Evolutionary conservation across 2,888 invertebrate genomes (phyloP).

Genomic region (Amblyteles armatorius): DNA sequence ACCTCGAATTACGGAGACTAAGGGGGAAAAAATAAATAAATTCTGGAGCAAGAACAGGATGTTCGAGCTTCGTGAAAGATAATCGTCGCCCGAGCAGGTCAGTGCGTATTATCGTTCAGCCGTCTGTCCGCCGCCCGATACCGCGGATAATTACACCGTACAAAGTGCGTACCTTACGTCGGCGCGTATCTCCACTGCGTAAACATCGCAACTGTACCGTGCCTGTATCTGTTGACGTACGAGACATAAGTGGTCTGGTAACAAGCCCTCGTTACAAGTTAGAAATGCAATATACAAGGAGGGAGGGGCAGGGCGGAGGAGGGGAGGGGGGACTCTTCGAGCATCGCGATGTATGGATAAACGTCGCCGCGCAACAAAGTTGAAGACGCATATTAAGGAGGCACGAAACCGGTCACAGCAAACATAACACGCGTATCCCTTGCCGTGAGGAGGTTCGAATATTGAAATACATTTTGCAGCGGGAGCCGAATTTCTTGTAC

Average conservation of each 20-base stretch:
- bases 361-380: constrained; percentile 52
- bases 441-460: neutral
- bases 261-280: constrained; percentile 69
- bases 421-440: neutral
- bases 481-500: neutral
- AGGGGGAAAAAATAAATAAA: neutral
- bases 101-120: constrained; percentile 5
- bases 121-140: constrained; percentile 51
- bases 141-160: constrained; percentile 50
- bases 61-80: constrained; percentile 26
- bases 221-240: constrained; percentile 29
- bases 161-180: constrained; percentile 16
- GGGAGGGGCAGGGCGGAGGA: neutral
- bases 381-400: constrained; percentile 53
- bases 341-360: constrained; percentile 46
- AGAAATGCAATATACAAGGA: constrained; percentile 60
- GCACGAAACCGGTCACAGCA: constrained; percentile 56
- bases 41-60: constrained; percentile 16
- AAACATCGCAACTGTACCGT: constrained; percentile 50
- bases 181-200: constrained; percentile 41
- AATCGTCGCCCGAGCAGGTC: constrained; percentile 45
- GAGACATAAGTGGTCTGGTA: constrained; percentile 67
- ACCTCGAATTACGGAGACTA: constrained; percentile 10
- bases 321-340: neutral
- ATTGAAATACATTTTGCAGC: neutral